Evolutionary conservation across 2,888 invertebrate species (phyloP).

Genomic region (Scrobipalpa costella): DNA sequence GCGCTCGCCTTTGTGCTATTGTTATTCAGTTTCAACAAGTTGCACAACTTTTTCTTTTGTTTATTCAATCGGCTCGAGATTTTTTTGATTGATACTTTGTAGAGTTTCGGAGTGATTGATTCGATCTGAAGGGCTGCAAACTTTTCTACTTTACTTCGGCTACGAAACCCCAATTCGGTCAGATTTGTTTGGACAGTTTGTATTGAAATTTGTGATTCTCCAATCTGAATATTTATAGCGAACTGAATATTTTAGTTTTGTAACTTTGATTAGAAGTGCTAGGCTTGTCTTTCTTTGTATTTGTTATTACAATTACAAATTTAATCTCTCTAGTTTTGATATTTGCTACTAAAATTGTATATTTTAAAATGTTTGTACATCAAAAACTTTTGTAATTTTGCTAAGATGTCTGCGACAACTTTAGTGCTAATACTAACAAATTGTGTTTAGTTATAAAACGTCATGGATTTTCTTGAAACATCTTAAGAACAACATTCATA

Average conservation of each 20-base stretch:
- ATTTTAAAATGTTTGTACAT: too few relatives aligned
- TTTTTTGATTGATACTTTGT: conserved; percentile 56
- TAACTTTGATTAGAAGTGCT: background rate
- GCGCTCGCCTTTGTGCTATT: conserved; percentile 54
- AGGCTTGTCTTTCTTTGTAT: conserved; percentile 3
- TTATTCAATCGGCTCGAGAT: conserved; percentile 51
- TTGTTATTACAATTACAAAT: background rate
- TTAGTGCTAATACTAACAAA: too few relatives aligned
- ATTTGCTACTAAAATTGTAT: background rate
- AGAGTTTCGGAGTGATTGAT: conserved; percentile 55
- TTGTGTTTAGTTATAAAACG: too few relatives aligned
- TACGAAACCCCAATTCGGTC: conserved; percentile 28
- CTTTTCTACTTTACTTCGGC: conserved; percentile 31
- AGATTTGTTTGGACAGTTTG: conserved; percentile 28
- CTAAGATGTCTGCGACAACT: too few relatives aligned
- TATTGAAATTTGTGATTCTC: conserved; percentile 9
- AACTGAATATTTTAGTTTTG: conserved; percentile 5
- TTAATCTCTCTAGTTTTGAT: background rate
- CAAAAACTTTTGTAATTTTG: too few relatives aligned
- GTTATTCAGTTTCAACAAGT: conserved; percentile 55
- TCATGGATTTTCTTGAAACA: too few relatives aligned
- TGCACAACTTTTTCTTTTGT: conserved; percentile 50
- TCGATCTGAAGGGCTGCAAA: conserved; percentile 39
- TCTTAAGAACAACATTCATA: too few relatives aligned
- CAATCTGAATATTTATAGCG: conserved; percentile 9